Evolutionary conservation across 2,888 invertebrate species (phyloP), one percentile per base, ranked within the genome.

Genomic region (Ctenicera cuprea): DNA sequence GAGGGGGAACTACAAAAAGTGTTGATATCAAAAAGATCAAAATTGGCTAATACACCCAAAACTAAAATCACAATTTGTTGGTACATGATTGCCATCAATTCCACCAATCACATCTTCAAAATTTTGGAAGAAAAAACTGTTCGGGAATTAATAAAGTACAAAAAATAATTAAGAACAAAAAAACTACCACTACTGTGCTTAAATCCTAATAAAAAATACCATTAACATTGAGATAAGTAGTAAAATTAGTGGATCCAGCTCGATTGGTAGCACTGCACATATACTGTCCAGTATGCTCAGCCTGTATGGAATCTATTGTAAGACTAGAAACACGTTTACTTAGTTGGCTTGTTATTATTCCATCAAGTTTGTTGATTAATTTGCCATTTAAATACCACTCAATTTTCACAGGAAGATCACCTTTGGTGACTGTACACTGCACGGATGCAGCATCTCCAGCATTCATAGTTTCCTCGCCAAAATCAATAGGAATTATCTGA

Each of bases 361-460:
- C 91, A 77, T 87, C 87, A 41, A 66, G 16, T 12, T 77, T 68
- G 0, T 52, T 87, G 73, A 90, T 87, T 70, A 87, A 41, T 94
- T 90, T 75, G 90, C 89, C 59, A 69, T 90, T 91, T 79, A 92
- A 89, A 52, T 89, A 88, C 94, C 94, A 94, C 59, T 89, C 88
- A 62, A 95, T 91, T 73, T 90, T 89, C 83, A 95, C 89, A 1
- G 95, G 95, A 71, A 91, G 88, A 87, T 95, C 95, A 74, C 95
- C 94, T 86, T 93, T 92, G 74, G 90, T 90, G 38, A 92, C 90
- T 73, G 92, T 90, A 84, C 94, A 94, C 65, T 89, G 90, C 82
- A 91, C 89, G 83, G 92, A 92, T 54, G 92, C 90, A 45, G 91
- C 90, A 85, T 93, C 92, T 71, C 93, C 93, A 74, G 91, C 92